phyloP scores from a whole-genome alignment of 2,113 vertebrate genomes.

The Prunella fulvescens region DNA sequence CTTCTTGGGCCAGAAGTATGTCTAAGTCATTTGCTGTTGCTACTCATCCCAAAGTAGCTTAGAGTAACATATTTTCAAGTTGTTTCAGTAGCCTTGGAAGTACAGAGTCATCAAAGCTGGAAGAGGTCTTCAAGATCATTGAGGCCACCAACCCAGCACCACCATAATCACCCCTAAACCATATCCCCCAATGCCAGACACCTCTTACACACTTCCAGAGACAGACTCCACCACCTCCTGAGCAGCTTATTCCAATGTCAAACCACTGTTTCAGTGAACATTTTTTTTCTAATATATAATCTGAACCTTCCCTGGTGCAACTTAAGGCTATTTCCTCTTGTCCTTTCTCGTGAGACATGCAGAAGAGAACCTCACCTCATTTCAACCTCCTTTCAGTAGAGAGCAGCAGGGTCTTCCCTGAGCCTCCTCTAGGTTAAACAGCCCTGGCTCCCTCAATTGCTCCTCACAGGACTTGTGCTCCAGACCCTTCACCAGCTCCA shows the following conservation, averaged over 20 bases:
- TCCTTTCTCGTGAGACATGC: background rate
- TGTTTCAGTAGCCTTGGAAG: background rate
- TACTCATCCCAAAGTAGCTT: background rate
- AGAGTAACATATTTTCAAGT: background rate
- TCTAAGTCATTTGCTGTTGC: background rate
- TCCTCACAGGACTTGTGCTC: background rate
- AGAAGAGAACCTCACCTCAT: background rate
- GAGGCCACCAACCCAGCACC: background rate
- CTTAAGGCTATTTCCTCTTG: background rate
- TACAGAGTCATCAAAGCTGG: background rate
- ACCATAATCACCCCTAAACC: background rate
- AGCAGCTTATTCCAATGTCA: background rate
- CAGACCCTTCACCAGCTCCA: background rate
- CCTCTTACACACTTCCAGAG: background rate
- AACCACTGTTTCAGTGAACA: background rate
- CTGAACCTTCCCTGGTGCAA: background rate
- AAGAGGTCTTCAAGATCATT: background rate
- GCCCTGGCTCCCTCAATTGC: accelerated
- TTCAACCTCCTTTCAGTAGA: background rate
- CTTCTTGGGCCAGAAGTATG: background rate
- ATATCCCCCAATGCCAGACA: background rate
- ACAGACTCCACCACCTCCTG: background rate
- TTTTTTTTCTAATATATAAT: background rate
- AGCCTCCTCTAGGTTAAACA: background rate
- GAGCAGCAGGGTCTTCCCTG: background rate